Conservation (phyloP, 2,888 invertebrate genomes). For the Gisinianus flammeolus region DNA sequence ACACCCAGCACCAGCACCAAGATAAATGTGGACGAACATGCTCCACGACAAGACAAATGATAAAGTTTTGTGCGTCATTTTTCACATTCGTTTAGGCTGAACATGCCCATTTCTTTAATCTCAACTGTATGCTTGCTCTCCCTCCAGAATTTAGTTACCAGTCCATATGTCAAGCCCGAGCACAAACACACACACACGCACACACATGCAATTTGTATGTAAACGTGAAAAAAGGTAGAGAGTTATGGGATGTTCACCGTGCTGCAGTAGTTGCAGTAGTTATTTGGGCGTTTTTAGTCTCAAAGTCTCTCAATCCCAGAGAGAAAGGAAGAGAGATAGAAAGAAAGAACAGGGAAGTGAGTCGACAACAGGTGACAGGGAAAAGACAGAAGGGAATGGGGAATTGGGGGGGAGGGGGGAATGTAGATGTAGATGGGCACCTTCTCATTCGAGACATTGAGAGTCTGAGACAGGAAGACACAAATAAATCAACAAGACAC, state of each 20-base stretch:
- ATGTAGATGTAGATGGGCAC: constrained; percentile 46
- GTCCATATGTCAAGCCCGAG: not conserved
- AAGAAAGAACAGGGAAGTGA: not conserved
- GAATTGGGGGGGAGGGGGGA: constrained; percentile 34
- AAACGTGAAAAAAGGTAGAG: no score
- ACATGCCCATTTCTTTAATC: not conserved
- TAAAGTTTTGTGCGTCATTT: constrained; percentile 32
- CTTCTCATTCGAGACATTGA: constrained; percentile 41
- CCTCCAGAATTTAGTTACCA: not conserved
- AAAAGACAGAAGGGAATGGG: constrained; percentile 10
- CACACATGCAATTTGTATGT: no score
- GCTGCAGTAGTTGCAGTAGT: no score
- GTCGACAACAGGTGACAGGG: constrained; percentile 16
- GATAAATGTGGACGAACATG: constrained; percentile 16
- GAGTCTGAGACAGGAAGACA: not conserved
- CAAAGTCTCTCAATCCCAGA: no score
- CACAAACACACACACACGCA: no score
- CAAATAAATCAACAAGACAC: constrained; percentile 32
- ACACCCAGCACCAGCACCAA: no score
- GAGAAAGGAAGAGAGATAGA: no score
- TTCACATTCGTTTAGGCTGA: constrained; percentile 32
- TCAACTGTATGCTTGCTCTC: not conserved
- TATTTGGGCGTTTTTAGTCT: no score
- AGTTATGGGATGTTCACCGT: no score
- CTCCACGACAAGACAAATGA: constrained; percentile 32